phyloP scores from a whole-genome alignment of 2,888 invertebrate species.

The Melieria crassipennis region DNA sequence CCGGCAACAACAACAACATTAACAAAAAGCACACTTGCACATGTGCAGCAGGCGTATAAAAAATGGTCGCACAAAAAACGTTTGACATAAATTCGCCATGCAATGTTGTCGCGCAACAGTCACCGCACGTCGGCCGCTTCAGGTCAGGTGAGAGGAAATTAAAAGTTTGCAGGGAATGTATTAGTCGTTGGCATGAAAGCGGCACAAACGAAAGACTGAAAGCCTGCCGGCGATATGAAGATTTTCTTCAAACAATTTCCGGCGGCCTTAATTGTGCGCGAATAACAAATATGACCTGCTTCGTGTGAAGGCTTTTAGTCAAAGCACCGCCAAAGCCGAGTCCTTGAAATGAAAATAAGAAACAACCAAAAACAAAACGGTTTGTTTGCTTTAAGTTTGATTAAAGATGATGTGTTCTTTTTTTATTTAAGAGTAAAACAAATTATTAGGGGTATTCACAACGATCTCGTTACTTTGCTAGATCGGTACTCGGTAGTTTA shows the following conservation, averaged over 20 bases:
- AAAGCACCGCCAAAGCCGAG: no score
- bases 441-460: no score
- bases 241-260: conserved; percentile 14
- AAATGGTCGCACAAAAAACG: conserved; percentile 1
- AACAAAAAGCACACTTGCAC: neutral
- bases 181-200: conserved; percentile 3
- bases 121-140: neutral
- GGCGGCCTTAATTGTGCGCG: conserved; percentile 15
- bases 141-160: neutral
- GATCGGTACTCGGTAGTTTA: no score
- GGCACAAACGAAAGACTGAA: neutral
- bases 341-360: no score
- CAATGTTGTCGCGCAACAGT: neutral
- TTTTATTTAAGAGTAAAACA: no score
- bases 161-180: conserved; percentile 11
- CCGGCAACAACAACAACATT: conserved; percentile 3
- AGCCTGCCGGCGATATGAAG: neutral
- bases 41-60: neutral
- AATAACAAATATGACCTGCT: neutral
- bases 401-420: no score
- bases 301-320: neutral
- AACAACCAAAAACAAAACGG: no score
- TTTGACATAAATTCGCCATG: conserved; percentile 13
- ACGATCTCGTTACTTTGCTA: no score
- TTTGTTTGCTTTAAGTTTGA: no score